Evolutionary conservation across 2,797 vertebrate genomes (phyloP).

Genomic region (Cyclura pinguis): DNA sequence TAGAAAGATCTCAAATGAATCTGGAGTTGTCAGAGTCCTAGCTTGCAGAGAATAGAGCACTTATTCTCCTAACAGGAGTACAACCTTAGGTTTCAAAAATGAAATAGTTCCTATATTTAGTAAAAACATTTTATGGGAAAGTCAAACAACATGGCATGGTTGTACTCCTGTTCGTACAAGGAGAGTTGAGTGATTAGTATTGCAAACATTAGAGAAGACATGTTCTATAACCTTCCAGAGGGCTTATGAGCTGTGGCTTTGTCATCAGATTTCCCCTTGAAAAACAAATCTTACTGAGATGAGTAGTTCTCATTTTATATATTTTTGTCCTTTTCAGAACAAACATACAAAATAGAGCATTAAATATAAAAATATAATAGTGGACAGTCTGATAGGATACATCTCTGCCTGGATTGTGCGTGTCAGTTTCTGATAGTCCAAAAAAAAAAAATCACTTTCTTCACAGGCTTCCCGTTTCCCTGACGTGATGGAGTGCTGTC

Average conservation of each 20-base stretch:
- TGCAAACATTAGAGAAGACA: background rate
- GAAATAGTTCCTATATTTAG: background rate
- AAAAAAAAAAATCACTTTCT: background rate
- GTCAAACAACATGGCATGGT: background rate
- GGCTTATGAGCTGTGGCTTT: background rate
- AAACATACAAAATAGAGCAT: background rate
- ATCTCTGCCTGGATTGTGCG: background rate
- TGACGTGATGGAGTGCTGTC: conserved; percentile 91
- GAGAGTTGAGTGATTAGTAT: background rate
- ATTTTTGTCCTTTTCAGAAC: background rate
- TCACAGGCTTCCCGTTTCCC: conserved; percentile 88
- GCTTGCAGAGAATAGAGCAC: background rate
- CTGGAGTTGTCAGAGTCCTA: background rate
- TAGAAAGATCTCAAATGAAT: background rate
- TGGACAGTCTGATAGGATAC: background rate
- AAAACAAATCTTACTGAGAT: background rate
- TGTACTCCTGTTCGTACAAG: background rate
- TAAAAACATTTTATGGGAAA: background rate
- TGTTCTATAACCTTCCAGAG: background rate
- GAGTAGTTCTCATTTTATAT: background rate
- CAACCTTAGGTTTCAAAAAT: background rate
- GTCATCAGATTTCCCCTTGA: too few relatives aligned
- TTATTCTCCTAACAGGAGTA: background rate
- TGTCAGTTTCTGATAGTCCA: background rate
- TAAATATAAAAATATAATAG: background rate